phyloP scores from a whole-genome alignment of 2,797 vertebrate species.

The Pseudopleuronectes americanus region DNA sequence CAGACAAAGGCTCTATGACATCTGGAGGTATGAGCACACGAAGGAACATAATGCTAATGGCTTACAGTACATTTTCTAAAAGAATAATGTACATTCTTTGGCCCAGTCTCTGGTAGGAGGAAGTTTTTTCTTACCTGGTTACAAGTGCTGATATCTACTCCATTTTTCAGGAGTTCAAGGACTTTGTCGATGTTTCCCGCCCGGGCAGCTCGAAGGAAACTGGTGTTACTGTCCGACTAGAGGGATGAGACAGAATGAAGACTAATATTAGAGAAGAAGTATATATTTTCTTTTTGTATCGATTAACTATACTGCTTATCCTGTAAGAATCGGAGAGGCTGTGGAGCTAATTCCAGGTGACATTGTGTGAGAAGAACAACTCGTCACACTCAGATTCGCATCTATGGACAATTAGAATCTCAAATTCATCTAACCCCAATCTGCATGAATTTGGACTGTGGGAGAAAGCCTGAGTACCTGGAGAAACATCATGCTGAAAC shows the following conservation, averaged over 20 bases:
- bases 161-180: conserved; percentile 95
- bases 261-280: background rate
- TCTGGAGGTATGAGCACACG: background rate
- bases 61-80: background rate
- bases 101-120: background rate
- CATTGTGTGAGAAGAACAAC: too few relatives aligned
- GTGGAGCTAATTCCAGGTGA: too few relatives aligned
- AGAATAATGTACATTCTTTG: background rate
- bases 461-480: too few relatives aligned
- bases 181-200: conserved; percentile 98
- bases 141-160: conserved; percentile 95
- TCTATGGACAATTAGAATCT: too few relatives aligned
- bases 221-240: conserved; percentile 98
- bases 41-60: background rate
- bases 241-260: conserved; percentile 39
- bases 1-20: background rate
- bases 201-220: conserved; percentile 95
- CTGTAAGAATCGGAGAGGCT: too few relatives aligned
- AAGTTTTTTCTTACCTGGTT: conserved; percentile 86
- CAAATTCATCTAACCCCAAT: too few relatives aligned
- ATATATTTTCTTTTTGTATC: too few relatives aligned
- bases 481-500: too few relatives aligned
- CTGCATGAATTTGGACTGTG: too few relatives aligned
- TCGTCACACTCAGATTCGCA: too few relatives aligned
- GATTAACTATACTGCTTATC: too few relatives aligned